These are phyloP conservation scores for Macquaria australasica DNA, from an alignment of 2,113 vertebrate genomes.

Conservation along the genomic window DNA sequence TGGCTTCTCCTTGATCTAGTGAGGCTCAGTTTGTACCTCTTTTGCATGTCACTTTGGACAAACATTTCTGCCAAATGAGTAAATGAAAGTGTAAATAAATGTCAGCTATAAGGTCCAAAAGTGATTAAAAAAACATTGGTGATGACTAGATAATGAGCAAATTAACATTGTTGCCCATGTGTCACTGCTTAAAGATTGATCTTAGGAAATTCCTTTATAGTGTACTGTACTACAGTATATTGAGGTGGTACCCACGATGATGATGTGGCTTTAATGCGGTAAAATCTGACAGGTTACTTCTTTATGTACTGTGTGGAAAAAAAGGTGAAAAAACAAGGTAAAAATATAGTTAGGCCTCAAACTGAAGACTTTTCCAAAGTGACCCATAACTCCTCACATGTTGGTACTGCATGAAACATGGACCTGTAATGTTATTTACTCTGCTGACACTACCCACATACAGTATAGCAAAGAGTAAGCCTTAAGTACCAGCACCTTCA, in stretches of 20 bases:
- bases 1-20: neutral
- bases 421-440: neutral
- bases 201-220: neutral
- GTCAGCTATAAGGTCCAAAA: neutral
- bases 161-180: neutral
- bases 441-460: conserved; percentile 7
- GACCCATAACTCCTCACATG: neutral
- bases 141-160: neutral
- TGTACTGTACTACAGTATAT: neutral
- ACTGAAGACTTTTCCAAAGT: neutral
- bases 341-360: neutral
- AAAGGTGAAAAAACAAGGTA: too few relatives aligned
- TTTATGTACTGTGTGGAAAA: neutral
- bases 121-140: neutral
- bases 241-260: neutral
- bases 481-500: neutral
- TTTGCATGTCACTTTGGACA: neutral
- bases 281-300: neutral
- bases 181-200: neutral
- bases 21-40: neutral
- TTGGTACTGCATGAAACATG: neutral
- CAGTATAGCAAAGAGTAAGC: neutral
- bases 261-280: neutral
- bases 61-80: neutral
- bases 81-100: neutral